These are phyloP conservation scores for Alviniconcha marisindica DNA, from an alignment of 1,140 invertebrate genomes.

Conservation along the genomic window DNA sequence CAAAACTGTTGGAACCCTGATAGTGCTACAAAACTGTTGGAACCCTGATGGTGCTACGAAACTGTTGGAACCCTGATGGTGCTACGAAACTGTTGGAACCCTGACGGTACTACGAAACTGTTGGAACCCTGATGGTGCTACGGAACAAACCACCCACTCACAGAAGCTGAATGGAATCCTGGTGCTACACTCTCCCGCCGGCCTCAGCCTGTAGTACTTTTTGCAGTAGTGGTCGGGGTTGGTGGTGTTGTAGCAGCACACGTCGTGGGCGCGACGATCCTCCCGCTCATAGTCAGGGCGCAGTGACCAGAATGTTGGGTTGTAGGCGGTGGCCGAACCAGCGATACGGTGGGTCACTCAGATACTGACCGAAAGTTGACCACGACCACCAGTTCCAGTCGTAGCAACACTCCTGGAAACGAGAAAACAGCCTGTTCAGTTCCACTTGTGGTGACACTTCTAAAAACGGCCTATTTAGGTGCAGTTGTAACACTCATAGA, in stretches of 20 bases:
- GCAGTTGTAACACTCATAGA: too few species aligned
- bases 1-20: too few species aligned
- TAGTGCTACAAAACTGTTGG: too few species aligned
- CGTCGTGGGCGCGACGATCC: neutral
- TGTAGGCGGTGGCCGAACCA: neutral
- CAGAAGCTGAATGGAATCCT: neutral
- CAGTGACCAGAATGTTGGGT: neutral
- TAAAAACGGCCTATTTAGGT: too few species aligned
- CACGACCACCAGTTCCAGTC: neutral
- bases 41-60: too few species aligned
- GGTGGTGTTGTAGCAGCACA: neutral
- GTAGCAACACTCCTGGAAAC: slow-evolving; percentile 28
- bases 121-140: too few species aligned
- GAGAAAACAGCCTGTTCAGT: too few species aligned
- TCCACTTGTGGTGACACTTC: too few species aligned
- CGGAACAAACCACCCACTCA: too few species aligned
- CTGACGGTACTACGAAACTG: too few species aligned
- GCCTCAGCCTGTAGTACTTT: slow-evolving; percentile 34
- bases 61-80: too few species aligned
- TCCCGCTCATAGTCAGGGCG: neutral
- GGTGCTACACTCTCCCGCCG: slow-evolving; percentile 26
- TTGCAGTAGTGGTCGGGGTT: slow-evolving; percentile 20
- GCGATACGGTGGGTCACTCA: neutral
- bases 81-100: too few species aligned
- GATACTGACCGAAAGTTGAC: neutral